Conservation (phyloP, 2,113 vertebrate genomes). For the Salvator merianae region DNA sequence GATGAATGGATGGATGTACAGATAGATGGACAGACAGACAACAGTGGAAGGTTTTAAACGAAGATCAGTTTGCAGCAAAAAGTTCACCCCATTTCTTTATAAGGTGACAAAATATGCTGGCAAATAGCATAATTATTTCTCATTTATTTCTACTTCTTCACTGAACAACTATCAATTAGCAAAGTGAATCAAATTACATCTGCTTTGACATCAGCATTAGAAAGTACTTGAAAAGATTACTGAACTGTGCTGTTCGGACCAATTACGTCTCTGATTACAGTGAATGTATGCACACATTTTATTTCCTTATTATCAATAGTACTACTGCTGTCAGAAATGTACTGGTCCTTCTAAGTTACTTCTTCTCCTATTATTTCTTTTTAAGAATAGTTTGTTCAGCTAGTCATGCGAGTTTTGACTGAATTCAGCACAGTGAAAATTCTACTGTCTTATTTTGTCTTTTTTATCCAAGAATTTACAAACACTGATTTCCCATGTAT, state of each 20-base stretch:
- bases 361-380: constrained; percentile 49
- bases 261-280: constrained; percentile 45
- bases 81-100: no score
- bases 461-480: no score
- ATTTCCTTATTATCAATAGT: constrained; percentile 30
- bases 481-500: no score
- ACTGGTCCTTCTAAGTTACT: constrained; percentile 40
- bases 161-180: constrained; percentile 14
- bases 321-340: constrained; percentile 42
- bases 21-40: no score
- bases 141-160: not conserved
- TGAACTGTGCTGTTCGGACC: constrained; percentile 39
- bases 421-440: no score
- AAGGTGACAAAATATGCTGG: no score
- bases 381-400: constrained; percentile 39
- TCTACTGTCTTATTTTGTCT: no score
- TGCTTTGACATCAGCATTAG: constrained; percentile 23
- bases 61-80: no score
- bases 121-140: not conserved
- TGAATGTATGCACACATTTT: constrained; percentile 22
- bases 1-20: no score
- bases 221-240: constrained; percentile 43
- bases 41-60: no score
- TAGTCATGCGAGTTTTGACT: not conserved
- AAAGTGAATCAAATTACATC: constrained; percentile 20